phyloP scores from a whole-genome alignment of 2,797 vertebrate species.

The Trematomus bernacchii region DNA sequence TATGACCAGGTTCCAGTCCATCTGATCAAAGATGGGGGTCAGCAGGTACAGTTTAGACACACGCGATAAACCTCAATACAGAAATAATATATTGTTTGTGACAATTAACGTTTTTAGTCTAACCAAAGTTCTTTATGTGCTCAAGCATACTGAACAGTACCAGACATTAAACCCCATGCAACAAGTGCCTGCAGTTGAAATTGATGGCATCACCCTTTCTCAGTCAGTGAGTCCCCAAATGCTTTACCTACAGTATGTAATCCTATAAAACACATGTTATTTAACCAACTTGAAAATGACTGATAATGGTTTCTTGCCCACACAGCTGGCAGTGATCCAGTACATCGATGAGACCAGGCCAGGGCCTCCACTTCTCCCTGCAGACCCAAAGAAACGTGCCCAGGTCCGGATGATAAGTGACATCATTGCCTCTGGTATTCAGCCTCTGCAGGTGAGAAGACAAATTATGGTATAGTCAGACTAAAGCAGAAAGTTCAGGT shows the following conservation, averaged over 20 bases:
- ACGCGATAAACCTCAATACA: neutral
- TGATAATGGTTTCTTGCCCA: conserved; percentile 9
- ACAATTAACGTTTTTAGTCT: neutral
- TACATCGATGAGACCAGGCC: conserved; percentile 95
- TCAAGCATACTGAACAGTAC: conserved; percentile 89
- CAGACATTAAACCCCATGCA: conserved; percentile 93
- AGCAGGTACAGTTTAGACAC: conserved; percentile 87
- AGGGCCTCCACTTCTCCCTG: conserved; percentile 89
- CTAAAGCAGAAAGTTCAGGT: neutral
- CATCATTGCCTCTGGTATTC: conserved; percentile 92
- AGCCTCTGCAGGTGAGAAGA: conserved; percentile 92
- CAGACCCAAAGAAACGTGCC: conserved; percentile 90
- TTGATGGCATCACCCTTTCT: conserved; percentile 91
- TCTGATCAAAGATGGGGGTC: conserved; percentile 93
- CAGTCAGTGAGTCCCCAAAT: conserved; percentile 93
- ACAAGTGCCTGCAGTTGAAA: conserved; percentile 94
- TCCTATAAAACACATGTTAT: neutral
- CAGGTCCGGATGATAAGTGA: conserved; percentile 93
- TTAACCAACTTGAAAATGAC: neutral
- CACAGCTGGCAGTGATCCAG: conserved; percentile 94
- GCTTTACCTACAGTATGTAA: neutral
- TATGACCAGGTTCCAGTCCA: conserved; percentile 91
- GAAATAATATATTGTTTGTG: neutral
- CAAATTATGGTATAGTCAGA: neutral
- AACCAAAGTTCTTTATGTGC: conserved; percentile 24